phyloP scores from a whole-genome alignment of 2,113 vertebrate genomes.

The Caranx ignobilis region DNA sequence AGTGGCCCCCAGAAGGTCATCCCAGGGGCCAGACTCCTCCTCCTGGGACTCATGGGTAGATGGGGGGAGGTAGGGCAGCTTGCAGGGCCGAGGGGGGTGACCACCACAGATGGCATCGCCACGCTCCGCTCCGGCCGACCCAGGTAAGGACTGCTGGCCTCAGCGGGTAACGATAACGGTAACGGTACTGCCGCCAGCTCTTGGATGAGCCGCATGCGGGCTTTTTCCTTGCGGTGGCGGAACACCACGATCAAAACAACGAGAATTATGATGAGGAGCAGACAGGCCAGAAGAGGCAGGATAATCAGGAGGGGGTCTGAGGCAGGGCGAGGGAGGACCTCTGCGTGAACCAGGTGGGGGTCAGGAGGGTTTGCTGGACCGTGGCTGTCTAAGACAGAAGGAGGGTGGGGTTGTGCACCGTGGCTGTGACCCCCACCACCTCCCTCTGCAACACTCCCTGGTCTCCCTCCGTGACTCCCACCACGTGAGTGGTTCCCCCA shows the following conservation, averaged over 20 bases:
- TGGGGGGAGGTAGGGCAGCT: slow-evolving; percentile 65
- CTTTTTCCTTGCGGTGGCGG: slow-evolving; percentile 84
- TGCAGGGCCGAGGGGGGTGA: slow-evolving; percentile 84
- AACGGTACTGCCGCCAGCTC: slow-evolving; percentile 66
- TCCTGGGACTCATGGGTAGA: slow-evolving; percentile 45
- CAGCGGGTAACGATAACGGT: slow-evolving; percentile 14
- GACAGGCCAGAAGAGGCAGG: slow-evolving; percentile 82
- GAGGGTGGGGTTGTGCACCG: slow-evolving; percentile 35
- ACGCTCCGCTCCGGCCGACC: slow-evolving; percentile 80
- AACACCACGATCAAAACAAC: slow-evolving; percentile 83
- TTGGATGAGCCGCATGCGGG: slow-evolving; percentile 72
- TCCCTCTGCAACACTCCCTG: slow-evolving; percentile 22
- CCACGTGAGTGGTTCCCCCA: slow-evolving; percentile 73
- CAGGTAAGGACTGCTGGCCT: slow-evolving; percentile 59
- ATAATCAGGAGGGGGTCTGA: slow-evolving; percentile 83
- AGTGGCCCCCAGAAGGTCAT: slow-evolving; percentile 81
- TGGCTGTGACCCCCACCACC: slow-evolving; percentile 29
- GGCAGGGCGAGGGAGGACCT: slow-evolving; percentile 75
- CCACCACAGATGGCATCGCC: slow-evolving; percentile 86
- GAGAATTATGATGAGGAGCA: slow-evolving; percentile 83
- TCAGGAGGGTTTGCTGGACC: slow-evolving; percentile 43
- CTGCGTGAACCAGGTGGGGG: slow-evolving; percentile 52
- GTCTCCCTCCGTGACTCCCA: slow-evolving; percentile 42
- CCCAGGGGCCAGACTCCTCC: slow-evolving; percentile 64
- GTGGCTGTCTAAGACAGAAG: slow-evolving; percentile 44